Conservation (phyloP, 1,140 invertebrate species). For the Dendrolimus punctatus region DNA sequence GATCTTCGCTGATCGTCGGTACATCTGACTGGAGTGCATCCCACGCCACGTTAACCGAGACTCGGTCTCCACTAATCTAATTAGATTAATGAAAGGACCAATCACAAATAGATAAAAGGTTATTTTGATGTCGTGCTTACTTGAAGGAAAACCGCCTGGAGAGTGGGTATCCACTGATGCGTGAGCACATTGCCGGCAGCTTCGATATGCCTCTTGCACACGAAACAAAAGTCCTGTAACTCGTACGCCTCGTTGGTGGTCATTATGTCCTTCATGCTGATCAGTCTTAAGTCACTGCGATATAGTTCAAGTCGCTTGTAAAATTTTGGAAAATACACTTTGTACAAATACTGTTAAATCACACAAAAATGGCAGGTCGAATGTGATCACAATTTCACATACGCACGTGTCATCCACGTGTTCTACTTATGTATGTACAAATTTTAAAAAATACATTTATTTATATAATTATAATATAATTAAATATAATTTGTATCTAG, state of each 20-base stretch:
- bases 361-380: no score
- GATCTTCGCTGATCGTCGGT: no score
- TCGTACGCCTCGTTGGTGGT: constrained; percentile 73
- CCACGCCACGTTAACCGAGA: no score
- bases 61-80: no score
- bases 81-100: no score
- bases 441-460: background rate
- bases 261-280: constrained; percentile 71
- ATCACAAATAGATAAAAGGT: background rate
- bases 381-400: no score
- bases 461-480: background rate
- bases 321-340: no score
- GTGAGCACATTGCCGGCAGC: constrained; percentile 70
- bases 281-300: constrained; percentile 56
- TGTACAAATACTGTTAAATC: no score
- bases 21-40: no score
- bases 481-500: background rate
- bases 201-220: constrained; percentile 75
- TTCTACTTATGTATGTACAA: background rate
- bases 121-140: constrained; percentile 19
- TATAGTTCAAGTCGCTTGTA: no score
- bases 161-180: constrained; percentile 75
- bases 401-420: no score
- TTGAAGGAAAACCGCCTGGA: constrained; percentile 74
- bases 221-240: constrained; percentile 74